Evolutionary conservation across 2,797 vertebrate genomes (phyloP), one percentile per base, ranked within the genome.

Genomic region (Pseudochirops corinnae): DNA sequence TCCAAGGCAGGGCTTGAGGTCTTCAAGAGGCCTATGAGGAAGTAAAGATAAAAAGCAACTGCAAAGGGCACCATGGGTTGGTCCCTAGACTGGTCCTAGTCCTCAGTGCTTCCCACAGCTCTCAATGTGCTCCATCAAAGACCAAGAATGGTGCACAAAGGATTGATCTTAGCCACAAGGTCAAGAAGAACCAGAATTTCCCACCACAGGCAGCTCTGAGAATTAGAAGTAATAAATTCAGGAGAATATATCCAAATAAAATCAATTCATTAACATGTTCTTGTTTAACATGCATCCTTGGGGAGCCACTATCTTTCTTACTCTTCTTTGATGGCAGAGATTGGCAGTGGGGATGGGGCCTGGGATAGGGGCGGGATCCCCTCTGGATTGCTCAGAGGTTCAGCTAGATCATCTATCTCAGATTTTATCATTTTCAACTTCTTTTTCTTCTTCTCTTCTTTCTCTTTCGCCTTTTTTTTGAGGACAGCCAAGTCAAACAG

Each of bases 321-420:
- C 99, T 99, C 99, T 95, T 99, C 99, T 98, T 99, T 99, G 97
- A 99, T 98, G 93, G 99, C 98, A 0, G 99, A 96, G 62, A 99
- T 97, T 0, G 99, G 99, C 90, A 99, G 97, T 0, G 99, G 98
- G 0, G 99, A 99, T 1, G 98, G 98, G 62, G 99, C 99, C 21
- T 98, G 99, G 33, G 99, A 98, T 56, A 99, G 97, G 0, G 99
- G 93, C 6, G 98, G 98, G 39, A 99, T 96, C 29, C 98, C 97
- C 21, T 99, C 99, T 5, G 99, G 92, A 13, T 98, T 98, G 52
- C 98, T 98, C 7, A 99, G 98, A 62, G 98, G 97, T 55, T 99
- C 99, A 55, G 99, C 98, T 92, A 99, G 98, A 96, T 99, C 99
- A 56, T 99, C 99, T 0, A 98, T 98, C 97, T 99, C 99, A 0